Percentiles rank a stretch among this genome's conserved stretches.
Conservation (phyloP, 2,113 vertebrate genomes). For the Bostrychus sinensis region DNA sequence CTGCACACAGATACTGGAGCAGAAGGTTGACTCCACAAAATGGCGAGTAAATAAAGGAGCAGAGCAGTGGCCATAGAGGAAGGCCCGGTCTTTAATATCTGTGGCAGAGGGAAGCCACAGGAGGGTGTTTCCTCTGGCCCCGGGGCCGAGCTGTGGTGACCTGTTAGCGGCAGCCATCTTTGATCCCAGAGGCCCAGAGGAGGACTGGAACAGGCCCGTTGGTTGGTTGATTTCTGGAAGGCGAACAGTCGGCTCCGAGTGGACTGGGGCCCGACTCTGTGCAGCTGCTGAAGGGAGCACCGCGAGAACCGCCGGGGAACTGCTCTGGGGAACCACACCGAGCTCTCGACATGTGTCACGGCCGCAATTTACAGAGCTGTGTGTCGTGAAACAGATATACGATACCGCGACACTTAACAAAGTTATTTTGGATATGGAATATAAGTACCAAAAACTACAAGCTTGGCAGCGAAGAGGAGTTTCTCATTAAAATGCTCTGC, state of each 20-base stretch:
- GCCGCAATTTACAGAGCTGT: slow-evolving; percentile 82
- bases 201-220: slow-evolving; percentile 77
- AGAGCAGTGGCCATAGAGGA: slow-evolving; percentile 66
- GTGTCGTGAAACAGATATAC: slow-evolving; percentile 80
- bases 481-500: slow-evolving; percentile 47
- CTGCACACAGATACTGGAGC: slow-evolving; percentile 69
- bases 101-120: slow-evolving; percentile 81
- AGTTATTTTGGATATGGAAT: slow-evolving; percentile 80
- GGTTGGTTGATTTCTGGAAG: slow-evolving; percentile 72
- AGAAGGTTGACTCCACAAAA: slow-evolving; percentile 65
- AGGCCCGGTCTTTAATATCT: slow-evolving; percentile 85
- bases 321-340: slow-evolving; percentile 66
- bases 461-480: slow-evolving; percentile 47
- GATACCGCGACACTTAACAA: slow-evolving; percentile 72
- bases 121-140: slow-evolving; percentile 80
- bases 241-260: slow-evolving; percentile 68
- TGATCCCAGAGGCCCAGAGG: slow-evolving; percentile 68
- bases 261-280: slow-evolving; percentile 57
- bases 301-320: slow-evolving; percentile 68
- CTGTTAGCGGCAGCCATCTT: slow-evolving; percentile 68
- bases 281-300: slow-evolving; percentile 71
- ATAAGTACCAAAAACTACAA: slow-evolving; percentile 38
- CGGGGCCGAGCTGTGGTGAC: slow-evolving; percentile 73
- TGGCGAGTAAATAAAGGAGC: slow-evolving; percentile 74
- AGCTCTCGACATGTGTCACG: slow-evolving; percentile 80